Evolutionary conservation across 2,888 invertebrate genomes (phyloP), one percentile per base, ranked within the genome.

Genomic region (Agapostemon virescens): DNA sequence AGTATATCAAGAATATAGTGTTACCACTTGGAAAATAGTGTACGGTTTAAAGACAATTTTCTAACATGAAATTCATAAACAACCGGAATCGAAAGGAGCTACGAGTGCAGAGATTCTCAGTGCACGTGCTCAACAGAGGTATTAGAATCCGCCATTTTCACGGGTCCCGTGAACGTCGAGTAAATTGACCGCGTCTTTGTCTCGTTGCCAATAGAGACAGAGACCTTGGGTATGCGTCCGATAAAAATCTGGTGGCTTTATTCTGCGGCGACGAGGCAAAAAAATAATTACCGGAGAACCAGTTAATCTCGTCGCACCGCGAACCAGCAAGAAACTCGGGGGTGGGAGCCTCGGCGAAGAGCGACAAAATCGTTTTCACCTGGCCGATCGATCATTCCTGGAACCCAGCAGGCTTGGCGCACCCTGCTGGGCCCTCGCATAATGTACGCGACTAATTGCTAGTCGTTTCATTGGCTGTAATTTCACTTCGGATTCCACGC

Each of bases 361-460:
- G 69, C 83, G 77, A 82, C 77, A 71, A 83, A 83, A 79, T 85
- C 77, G 73, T 79, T 85, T 83, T 85, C 82, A 76, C 67, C 77
- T 64, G 66, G 71, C 33, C 77, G 83, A 85, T 85, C 85, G 83
- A 85, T 85, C 85, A 85, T 85, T 73, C 72, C 79, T 30, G 69
- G 33, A 13, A 42, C 78, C 26, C 75, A 82, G 76, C 85, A 55
- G 82, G 72, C n/a, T 55, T 45, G 2, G 17, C 26, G 67, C 36
- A 15, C 68, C 84, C 74, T n/a, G 83, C 81, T 69, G 75, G 45
- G 83, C 36, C 74, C 63, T 66, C 49, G 75, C 70, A 81, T 84
- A 85, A 84, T 84, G 74, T 70, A 83, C 66, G 73, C 70, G 83
- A 79, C 85, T 85, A 85, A 85, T 83, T 83, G 73, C 79, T 42